Evolutionary conservation across 1,140 invertebrate species (phyloP).

Genomic region (Drosophila pectinifera): DNA sequence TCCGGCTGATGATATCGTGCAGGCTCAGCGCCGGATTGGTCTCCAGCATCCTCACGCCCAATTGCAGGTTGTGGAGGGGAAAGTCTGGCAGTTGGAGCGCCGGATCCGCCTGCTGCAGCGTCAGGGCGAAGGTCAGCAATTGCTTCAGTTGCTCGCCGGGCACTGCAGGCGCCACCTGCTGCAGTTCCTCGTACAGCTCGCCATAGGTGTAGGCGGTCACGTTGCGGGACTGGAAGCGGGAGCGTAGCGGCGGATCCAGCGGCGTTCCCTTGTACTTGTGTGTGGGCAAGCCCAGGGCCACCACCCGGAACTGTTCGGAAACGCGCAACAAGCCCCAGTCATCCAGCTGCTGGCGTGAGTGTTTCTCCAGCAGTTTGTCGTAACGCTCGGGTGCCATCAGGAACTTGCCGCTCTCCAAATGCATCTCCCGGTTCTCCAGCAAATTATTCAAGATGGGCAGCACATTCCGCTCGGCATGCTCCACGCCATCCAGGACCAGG

Average conservation of each 20-base stretch:
- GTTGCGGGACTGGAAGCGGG: slow-evolving; percentile 96
- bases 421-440: slow-evolving; percentile 99
- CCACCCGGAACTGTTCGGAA: slow-evolving; percentile 95
- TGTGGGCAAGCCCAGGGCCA: slow-evolving; percentile 95
- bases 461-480: slow-evolving; percentile 98
- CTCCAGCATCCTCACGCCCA: slow-evolving; percentile 89
- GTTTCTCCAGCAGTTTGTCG: slow-evolving; percentile 94
- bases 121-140: slow-evolving; percentile 91
- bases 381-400: slow-evolving; percentile 95
- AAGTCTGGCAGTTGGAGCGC: slow-evolving; percentile 93
- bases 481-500: slow-evolving; percentile 97
- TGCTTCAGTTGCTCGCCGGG: slow-evolving; percentile 87
- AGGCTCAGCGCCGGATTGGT: slow-evolving; percentile 87
- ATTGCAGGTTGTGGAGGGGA: slow-evolving; percentile 92
- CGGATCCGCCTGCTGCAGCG: slow-evolving; percentile 90
- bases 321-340: slow-evolving; percentile 95
- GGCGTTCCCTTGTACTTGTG: slow-evolving; percentile 96
- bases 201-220: slow-evolving; percentile 88
- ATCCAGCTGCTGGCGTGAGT: slow-evolving; percentile 88
- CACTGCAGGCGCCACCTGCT: slow-evolving; percentile 86
- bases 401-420: slow-evolving; percentile 98
- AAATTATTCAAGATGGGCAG: slow-evolving; percentile 99
- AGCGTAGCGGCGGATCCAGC: slow-evolving; percentile 97
- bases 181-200: slow-evolving; percentile 87
- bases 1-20: slow-evolving; percentile 89